These are phyloP conservation scores for Drosophila micromelanica DNA, from an alignment of 1,140 invertebrate species.

Conservation along the genomic window DNA sequence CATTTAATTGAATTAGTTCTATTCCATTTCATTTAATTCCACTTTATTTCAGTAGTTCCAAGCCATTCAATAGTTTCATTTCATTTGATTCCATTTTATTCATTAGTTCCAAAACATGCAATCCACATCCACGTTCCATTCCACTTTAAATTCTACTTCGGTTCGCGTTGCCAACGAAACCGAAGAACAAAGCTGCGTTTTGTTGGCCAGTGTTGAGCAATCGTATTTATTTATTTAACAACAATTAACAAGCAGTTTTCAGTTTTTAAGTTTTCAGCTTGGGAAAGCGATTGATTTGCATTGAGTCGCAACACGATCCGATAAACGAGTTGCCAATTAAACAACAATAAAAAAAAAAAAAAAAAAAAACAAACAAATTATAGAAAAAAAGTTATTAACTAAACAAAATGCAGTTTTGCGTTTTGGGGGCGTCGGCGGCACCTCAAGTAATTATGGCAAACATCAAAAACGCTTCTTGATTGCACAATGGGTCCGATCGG, in stretches of 20 bases:
- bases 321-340: constrained; percentile 41
- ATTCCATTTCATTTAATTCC: too few species aligned
- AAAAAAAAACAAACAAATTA: background rate
- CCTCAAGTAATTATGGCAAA: constrained; percentile 37
- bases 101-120: too few species aligned
- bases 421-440: constrained; percentile 18
- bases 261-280: constrained; percentile 8
- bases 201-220: constrained; percentile 28
- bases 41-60: too few species aligned
- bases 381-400: constrained; percentile 23
- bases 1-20: too few species aligned
- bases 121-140: too few species aligned
- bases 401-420: constrained; percentile 21
- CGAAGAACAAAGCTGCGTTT: too few species aligned
- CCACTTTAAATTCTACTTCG: too few species aligned
- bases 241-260: constrained; percentile 43
- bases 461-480: constrained; percentile 26
- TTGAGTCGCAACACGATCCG: constrained; percentile 37
- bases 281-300: constrained; percentile 50
- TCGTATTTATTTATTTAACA: constrained; percentile 42
- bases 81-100: too few species aligned
- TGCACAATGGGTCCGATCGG: constrained; percentile 26
- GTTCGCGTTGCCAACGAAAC: background rate
- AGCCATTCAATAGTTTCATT: too few species aligned
- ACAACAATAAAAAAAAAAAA: constrained; percentile 14